Evolutionary conservation across 1,140 invertebrate genomes (phyloP), one percentile per base, ranked within the genome.

Genomic region (Drosophila pseudoananassae): DNA sequence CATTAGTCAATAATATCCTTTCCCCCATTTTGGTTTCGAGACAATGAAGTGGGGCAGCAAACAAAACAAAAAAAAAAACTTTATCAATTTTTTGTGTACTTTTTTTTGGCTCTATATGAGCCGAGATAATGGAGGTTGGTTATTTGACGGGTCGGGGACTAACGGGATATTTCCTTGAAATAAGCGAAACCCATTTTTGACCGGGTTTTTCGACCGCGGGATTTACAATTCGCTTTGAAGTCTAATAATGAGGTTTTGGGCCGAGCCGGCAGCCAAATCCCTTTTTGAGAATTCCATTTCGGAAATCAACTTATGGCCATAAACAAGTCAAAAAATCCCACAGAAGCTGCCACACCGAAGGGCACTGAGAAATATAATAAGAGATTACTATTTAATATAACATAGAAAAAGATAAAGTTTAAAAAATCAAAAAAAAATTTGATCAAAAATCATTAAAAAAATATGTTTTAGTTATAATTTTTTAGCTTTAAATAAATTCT

Each of bases 261-360:
- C 60, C 70, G 20, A 69, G 38, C 38, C 45, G 25, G 27, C 56
- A 54, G 55, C 29, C 45, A 61, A 76, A 80, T 61, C 46, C 78
- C 61, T 59, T 66, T 81, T 76, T 58, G 61, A 66, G 79, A 87
- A 88, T 87, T 88, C 74, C 64, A 76, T 82, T 87, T 88, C 52
- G 71, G 60, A 78, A 72, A 87, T 82, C 78, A 87, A 88, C 75
- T 78, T 88, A 87, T 78, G 80, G 68, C 76, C 83, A 82, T 87
- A 87, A 87, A 87, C 78, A 87, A 87, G 71, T 61, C 83, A 76
- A 74, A 68, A 65, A 81, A 63, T 45, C 64, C 82, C 65, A 63
- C 55, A 66, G 81, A 83, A 80, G 46, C 59, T 54, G 61, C 53
- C 47, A 78, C 47, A 64, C 61, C 53, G 70, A 71, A 15, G 8